Evolutionary conservation across 1,140 invertebrate genomes (phyloP), one percentile per base, ranked within the genome.

Genomic region (Drosophila tani): DNA sequence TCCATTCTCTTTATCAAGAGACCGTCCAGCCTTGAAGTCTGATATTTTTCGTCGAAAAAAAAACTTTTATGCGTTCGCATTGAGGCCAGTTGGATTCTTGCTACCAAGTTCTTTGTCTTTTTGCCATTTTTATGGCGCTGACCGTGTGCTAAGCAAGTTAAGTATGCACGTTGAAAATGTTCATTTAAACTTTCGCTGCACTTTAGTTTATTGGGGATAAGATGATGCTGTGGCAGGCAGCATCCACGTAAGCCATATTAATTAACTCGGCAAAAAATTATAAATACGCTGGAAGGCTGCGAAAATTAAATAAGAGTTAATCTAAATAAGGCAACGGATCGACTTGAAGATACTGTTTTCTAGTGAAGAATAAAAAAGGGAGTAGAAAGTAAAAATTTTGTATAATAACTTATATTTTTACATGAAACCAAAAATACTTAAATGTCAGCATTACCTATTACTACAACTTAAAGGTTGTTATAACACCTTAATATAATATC

Each of bases 181-280:
- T 75, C 53, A 81, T 81, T 84, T 70, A 66, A 88, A 79, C 81
- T 84, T 81, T 84, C 43, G 50, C 40, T 35, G 12, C 46, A 46
- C 53, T 53, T 53, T 35, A 21, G 50, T 58, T 46, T 57, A 64
- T 65, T 73, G 68, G 21, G 45, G 14, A 29, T 59, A 38, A 50
- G 55, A 51, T 29, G 27, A 60, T 21, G 27, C 45, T 50, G 67
- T 12, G 67, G 82, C 45, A 69, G 50, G 50, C 57, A 60, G n/a
- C 53, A 24, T 58, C 27, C 51, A 81, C 43, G 59, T 77, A 76
- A 86, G 75, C 63, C 73, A 63, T 70, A 70, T 81, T 87, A 87
- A 87, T 87, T 74, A 71, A 63, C 58, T 47, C 24, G 51, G 35
- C 14, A 50, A 73, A 57, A 71, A 85, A 81, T 78, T 81, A 77